Percentiles rank a stretch among this genome's conserved stretches.
phyloP scores from a whole-genome alignment of 1,140 invertebrate species.

The Eriosoma lanigerum region DNA sequence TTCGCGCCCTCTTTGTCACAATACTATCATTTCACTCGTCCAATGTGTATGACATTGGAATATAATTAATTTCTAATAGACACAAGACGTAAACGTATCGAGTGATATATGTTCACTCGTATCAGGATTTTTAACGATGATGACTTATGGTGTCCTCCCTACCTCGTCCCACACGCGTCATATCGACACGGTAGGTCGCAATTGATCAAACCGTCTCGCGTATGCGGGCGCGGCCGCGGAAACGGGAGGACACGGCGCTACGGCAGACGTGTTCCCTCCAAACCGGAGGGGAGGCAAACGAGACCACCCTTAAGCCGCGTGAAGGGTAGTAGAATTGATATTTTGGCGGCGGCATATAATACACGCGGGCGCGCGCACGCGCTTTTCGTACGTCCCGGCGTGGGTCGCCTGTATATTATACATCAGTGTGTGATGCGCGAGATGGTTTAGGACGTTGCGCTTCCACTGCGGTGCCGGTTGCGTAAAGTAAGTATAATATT shows the following conservation, averaged over 20 bases:
- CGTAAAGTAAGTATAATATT: too few species aligned
- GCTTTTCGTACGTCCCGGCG: background rate
- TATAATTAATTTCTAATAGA: too few species aligned
- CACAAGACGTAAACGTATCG: too few species aligned
- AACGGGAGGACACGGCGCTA: background rate
- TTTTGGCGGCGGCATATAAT: background rate
- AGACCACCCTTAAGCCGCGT: background rate
- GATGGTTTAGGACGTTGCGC: background rate
- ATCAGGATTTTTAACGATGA: too few species aligned
- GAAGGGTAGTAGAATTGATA: background rate
- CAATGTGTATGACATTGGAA: too few species aligned
- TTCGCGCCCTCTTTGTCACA: too few species aligned
- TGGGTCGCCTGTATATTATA: too few species aligned
- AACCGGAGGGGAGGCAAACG: too few species aligned
- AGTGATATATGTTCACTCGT: too few species aligned
- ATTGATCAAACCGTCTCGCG: constrained; percentile 38
- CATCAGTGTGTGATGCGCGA: background rate
- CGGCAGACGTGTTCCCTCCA: background rate
- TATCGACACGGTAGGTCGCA: constrained; percentile 2
- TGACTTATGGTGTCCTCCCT: background rate
- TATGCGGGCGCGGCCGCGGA: background rate
- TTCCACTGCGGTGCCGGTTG: background rate
- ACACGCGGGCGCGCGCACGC: background rate
- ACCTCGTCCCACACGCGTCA: background rate
- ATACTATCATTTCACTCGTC: too few species aligned